Evolutionary conservation across 2,113 vertebrate species (phyloP), one percentile per base, ranked within the genome.

Genomic region (Symphodus melops): DNA sequence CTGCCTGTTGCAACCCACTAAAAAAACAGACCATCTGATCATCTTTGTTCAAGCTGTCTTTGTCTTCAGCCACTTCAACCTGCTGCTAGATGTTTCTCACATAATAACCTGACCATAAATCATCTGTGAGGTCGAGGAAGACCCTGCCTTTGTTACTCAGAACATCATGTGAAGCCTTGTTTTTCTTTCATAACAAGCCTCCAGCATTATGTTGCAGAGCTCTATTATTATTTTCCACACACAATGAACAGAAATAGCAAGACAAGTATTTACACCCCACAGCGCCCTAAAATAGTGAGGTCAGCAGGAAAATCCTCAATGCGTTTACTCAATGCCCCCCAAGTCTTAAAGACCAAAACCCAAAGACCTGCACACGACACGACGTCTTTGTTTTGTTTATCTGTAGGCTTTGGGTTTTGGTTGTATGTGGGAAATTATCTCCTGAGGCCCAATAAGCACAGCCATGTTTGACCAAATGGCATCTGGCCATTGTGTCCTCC

Each of bases 1-100:
- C 14, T 2, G 59, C 53, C 54, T 71, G 57, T 33, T 61, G 49
- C 37, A 54, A 60, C 55, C 28, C 68, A 72, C 28, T 10, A 14
- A 10, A n/a, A 53, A n/a, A 53, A 54, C 16, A 33, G 4, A 41
- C 20, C 12, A 59, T 13, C n/a, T 59, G 9, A 37, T 21, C 12
- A 33, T 33, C 28, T 33, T 33, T 33, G 28, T 16, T 5, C 13
- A 46, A 13, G 12, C 5, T 5, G 16, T 46, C 5, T 8, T 14
- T 13, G 1, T 46, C 44, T 46, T 46, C 5, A 48, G 46, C 16
- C 25, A 13, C 16, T n/a, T 33, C 48, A 49, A 64, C 46, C 62
- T 64, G 48, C 33, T 52, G 11, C 13, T 5, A 4, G 6, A 49
- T 48, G 17, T n/a, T 28, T 12, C 42, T 9, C 54, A 9, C 56